Percentiles rank a stretch among this genome's conserved stretches.
phyloP scores from a whole-genome alignment of 2,113 vertebrate genomes.

The Falcunculus frontatus region DNA sequence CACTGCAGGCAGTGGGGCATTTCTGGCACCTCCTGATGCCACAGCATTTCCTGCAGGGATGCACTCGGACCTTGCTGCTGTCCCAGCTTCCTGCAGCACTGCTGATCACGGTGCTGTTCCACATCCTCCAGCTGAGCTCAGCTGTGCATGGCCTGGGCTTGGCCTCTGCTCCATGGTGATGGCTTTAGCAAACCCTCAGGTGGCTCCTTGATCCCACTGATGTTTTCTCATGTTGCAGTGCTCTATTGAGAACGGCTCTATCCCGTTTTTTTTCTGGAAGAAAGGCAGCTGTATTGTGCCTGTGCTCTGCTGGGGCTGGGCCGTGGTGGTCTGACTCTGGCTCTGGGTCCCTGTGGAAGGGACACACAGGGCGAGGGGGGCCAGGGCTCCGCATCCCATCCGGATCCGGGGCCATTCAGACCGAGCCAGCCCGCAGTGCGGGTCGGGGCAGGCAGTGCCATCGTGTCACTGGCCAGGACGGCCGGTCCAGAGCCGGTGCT shows the following conservation, averaged over 20 bases:
- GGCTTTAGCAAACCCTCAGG: neutral
- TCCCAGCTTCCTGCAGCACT: neutral
- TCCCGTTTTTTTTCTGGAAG: accelerated
- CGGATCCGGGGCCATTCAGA: accelerated
- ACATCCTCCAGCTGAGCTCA: neutral
- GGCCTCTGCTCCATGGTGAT: accelerated
- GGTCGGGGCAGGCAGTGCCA: neutral
- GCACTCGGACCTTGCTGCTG: accelerated
- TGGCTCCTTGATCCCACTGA: neutral
- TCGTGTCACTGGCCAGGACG: neutral
- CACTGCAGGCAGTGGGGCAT: accelerated
- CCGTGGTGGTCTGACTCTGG: accelerated
- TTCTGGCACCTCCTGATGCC: neutral
- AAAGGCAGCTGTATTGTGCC: no score
- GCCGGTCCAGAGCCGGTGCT: neutral
- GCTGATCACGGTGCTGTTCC: neutral
- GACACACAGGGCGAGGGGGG: accelerated
- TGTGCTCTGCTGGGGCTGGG: accelerated
- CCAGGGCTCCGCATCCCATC: accelerated
- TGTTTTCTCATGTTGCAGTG: neutral
- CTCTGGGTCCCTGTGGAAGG: accelerated
- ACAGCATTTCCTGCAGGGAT: accelerated
- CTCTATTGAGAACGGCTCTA: accelerated
- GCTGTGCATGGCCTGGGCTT: neutral
- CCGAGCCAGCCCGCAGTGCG: neutral